Evolutionary conservation across 2,888 invertebrate species (phyloP).

Genomic region (Eristalinus aeneus): DNA sequence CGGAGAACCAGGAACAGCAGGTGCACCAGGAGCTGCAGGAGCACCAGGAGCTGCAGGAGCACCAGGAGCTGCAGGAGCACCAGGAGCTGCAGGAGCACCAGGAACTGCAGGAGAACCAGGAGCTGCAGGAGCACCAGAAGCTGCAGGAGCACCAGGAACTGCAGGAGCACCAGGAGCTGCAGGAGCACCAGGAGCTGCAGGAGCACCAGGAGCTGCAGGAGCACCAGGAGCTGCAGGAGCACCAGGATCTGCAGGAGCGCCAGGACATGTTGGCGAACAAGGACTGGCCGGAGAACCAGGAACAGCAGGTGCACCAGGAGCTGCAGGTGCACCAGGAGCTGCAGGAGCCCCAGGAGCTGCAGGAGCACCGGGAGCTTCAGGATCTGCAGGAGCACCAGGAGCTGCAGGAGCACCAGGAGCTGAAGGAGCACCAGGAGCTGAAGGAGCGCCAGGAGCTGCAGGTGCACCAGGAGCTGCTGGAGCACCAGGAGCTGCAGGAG

Average conservation of each 20-base stretch:
- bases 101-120: background rate
- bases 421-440: background rate
- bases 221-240: background rate
- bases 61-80: background rate
- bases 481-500: background rate
- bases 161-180: background rate
- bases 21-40: background rate
- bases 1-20: background rate
- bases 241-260: background rate
- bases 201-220: background rate
- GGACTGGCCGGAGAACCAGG: background rate
- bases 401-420: background rate
- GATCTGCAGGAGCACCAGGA: background rate
- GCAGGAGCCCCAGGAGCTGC: background rate
- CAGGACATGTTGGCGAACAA: background rate
- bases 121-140: background rate
- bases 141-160: background rate
- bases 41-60: background rate
- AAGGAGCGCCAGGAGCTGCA: background rate
- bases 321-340: background rate
- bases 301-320: background rate
- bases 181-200: background rate
- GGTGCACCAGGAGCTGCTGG: background rate
- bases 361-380: background rate
- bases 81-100: background rate